Evolutionary conservation across 2,888 invertebrate species (phyloP), one percentile per base, ranked within the genome.

Genomic region (Prenolepis imparis): DNA sequence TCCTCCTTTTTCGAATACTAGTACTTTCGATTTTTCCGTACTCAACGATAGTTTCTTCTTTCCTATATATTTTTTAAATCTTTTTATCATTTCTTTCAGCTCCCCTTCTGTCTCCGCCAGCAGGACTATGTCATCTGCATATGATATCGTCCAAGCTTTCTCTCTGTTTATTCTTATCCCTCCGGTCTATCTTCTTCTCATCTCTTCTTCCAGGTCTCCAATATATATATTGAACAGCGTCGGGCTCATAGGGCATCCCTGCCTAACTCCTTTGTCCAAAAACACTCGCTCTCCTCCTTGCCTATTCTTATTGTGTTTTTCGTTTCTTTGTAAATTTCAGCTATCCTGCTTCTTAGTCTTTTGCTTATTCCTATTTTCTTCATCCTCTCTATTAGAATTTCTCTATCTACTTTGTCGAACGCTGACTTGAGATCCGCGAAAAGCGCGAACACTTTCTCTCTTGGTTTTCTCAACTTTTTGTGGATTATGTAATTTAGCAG

Each of bases 341-440:
- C 41, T 5, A 21, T 39, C 39, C 41, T 57, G 12, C 8, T 21
- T 21, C 3, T 68, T 36, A 67, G 24, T 4, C 12, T 12, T 15
- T 55, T 41, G 8, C 28, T 11, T n/a, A 78, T 36, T 2, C n/a
- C 28, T 6, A 12, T 11, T 12, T 41, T 41, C 21, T 39, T 28
- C 24, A 78, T 18, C 2, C 15, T 55, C 24, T 57, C 32, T 1
- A 9, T 21, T 24, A 78, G 12, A 1, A 28, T 66, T n/a, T 15
- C 24, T 24, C 78, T 68, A 18, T 67, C 18, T 3, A 77, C 32
- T 6, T 52, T 77, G 15, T 77, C 64, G 11, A 77, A 77, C 1
- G 77, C 55, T 15, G 67, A 57, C 12, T 67, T 78, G 0, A 78
- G 39, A 32, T 78, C 67, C 1, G 52, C 67, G 15, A 78, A 78